phyloP scores from a whole-genome alignment of 2,797 vertebrate genomes.

The Tympanoctomys barrerae region DNA sequence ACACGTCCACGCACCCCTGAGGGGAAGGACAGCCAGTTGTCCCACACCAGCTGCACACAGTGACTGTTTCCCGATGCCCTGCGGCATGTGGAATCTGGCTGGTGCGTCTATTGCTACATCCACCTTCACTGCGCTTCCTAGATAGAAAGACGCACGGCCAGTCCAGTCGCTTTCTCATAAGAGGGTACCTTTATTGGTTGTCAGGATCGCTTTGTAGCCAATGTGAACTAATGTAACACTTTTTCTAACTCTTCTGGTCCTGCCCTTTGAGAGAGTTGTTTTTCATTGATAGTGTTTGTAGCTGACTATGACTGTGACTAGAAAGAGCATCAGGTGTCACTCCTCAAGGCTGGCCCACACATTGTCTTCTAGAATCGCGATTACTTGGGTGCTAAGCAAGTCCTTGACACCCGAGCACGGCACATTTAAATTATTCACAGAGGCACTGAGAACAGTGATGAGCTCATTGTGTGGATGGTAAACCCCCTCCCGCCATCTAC shows the following conservation, averaged over 20 bases:
- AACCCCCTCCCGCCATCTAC: not conserved
- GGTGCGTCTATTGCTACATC: not conserved
- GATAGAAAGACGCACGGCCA: not conserved
- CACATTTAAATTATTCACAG: not conserved
- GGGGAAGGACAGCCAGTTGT: not conserved
- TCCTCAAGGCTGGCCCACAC: not conserved
- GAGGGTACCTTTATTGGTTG: not conserved
- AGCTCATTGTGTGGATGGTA: accelerated
- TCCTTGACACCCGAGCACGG: not conserved
- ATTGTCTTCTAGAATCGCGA: not conserved
- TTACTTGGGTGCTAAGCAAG: not conserved
- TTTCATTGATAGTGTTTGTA: not conserved
- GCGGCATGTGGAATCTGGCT: not conserved
- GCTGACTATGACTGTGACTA: not conserved
- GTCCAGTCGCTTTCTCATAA: not conserved
- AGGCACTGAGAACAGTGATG: not conserved
- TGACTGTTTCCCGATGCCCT: not conserved
- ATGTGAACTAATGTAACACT: not conserved
- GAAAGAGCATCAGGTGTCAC: not conserved
- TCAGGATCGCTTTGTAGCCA: not conserved
- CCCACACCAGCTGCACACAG: not conserved
- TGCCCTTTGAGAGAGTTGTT: not conserved
- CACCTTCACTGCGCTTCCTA: not conserved
- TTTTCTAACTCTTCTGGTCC: too few relatives aligned
- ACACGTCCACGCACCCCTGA: not conserved